Percentiles rank a stretch among this genome's conserved stretches.
Evolutionary conservation across 2,888 invertebrate species (phyloP).

Genomic region (Dinocampus coccinellae): DNA sequence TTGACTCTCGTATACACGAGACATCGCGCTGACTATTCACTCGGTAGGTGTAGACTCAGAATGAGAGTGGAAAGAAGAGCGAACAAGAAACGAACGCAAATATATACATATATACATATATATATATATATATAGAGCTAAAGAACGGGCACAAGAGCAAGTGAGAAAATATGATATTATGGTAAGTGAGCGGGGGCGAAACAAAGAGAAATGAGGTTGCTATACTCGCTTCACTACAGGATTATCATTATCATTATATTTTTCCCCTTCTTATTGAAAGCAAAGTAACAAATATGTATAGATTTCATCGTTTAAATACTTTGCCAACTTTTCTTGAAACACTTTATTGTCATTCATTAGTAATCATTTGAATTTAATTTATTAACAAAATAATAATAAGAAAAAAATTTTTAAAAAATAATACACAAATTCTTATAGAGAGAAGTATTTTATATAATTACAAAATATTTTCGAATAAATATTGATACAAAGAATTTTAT

Average conservation of each 20-base stretch:
- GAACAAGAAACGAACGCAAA: constrained; percentile 3
- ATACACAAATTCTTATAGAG: no score
- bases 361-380: background rate
- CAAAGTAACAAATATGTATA: constrained; percentile 3
- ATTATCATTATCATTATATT: constrained; percentile 62
- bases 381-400: no score
- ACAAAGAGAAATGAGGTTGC: constrained; percentile 53
- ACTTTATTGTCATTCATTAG: background rate
- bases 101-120: background rate
- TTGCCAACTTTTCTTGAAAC: background rate
- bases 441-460: no score
- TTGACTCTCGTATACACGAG: constrained; percentile 64
- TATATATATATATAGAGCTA: background rate
- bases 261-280: constrained; percentile 51
- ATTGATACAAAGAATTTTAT: no score
- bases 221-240: constrained; percentile 59
- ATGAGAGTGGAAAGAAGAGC: constrained; percentile 20
- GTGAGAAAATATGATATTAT: constrained; percentile 25
- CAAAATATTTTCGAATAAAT: no score
- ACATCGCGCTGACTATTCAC: constrained; percentile 55
- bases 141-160: constrained; percentile 5
- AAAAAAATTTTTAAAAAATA: no score
- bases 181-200: constrained; percentile 40
- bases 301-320: background rate
- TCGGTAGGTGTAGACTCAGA: constrained; percentile 18